Evolutionary conservation across 2,797 vertebrate genomes (phyloP), one percentile per base, ranked within the genome.

Genomic region (Leucoraja ocellata): DNA sequence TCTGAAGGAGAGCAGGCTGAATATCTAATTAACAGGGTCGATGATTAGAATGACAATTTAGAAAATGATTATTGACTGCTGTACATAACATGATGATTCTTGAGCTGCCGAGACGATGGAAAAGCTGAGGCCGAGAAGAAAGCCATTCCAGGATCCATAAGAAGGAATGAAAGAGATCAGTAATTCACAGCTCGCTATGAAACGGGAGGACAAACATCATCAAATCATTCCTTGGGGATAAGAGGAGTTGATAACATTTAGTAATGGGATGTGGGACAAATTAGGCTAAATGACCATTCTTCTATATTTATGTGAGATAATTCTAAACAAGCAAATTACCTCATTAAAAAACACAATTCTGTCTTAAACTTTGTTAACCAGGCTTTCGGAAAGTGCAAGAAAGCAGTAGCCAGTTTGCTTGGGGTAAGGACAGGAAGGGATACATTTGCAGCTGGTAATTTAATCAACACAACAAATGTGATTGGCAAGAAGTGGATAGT

Each of bases 21-120:
- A 88, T 88, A 88, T 88, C n/a, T 68, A 88, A 88, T n/a, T 88
- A 68, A 36, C 61, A 36, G 61, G 84, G 6, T 88, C 61, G 16
- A 68, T 88, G 65, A 68, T 68, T 88, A 88, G 84, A 88, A 68
- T 88, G 84, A 36, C 84, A 88, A 88, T 88, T 88, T 36, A 88
- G 84, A 68, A 36, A 88, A 88, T 88, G 84, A 88, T 88, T 88
- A 88, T 88, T 88, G 84, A 88, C 84, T 88, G 14, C 63, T 36
- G 16, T 68, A 8, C 68, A 16, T n/a, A 88, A 65, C 84, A 88
- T 88, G 84, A 65, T 88, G 61, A 61, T 61, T 68, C n/a, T 88
- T 63, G 63, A 8, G 10, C n/a, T 65, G n/a, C 63, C 36, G n/a
- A 16, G n/a, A 88, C 84, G 18, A 36, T 36, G n/a, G 63, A 68